These are phyloP conservation scores for Tragelaphus oryx DNA, from an alignment of 2,797 vertebrate genomes.

Conservation along the genomic window DNA sequence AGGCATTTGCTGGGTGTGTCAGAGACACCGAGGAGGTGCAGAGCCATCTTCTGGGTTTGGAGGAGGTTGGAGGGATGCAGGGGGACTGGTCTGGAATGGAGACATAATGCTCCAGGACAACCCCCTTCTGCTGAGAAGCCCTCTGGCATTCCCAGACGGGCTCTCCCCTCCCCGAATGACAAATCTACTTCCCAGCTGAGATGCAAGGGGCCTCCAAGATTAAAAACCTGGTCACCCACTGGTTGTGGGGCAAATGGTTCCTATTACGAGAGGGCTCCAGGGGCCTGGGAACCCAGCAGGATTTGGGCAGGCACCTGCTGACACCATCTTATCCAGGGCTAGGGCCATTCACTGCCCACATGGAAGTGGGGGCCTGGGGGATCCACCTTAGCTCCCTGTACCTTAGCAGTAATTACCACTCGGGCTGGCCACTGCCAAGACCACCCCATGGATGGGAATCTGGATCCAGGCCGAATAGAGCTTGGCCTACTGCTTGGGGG, in stretches of 20 bases:
- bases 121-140: slow-evolving; percentile 20
- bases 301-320: slow-evolving; percentile 59
- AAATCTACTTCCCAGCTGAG: slow-evolving; percentile 52
- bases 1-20: background rate
- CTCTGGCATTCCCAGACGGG: slow-evolving; percentile 57
- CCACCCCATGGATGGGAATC: slow-evolving; percentile 58
- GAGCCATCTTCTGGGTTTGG: background rate
- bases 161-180: background rate
- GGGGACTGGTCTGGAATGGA: background rate
- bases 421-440: slow-evolving; percentile 59
- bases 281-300: slow-evolving; percentile 82
- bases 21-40: background rate
- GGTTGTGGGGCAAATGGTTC: slow-evolving; percentile 67
- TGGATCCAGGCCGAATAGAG: background rate
- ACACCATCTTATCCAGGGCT: slow-evolving; percentile 47
- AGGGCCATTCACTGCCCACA: slow-evolving; percentile 66
- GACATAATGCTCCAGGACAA: background rate
- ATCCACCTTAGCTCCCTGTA: slow-evolving; percentile 35
- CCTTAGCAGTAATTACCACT: background rate
- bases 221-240: slow-evolving; percentile 69
- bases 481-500: background rate
- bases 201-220: slow-evolving; percentile 58
- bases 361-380: background rate
- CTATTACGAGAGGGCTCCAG: slow-evolving; percentile 66
- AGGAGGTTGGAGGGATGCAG: background rate